Conservation (phyloP, 2,888 invertebrate genomes). For the Oxyteleia sp. region DNA sequence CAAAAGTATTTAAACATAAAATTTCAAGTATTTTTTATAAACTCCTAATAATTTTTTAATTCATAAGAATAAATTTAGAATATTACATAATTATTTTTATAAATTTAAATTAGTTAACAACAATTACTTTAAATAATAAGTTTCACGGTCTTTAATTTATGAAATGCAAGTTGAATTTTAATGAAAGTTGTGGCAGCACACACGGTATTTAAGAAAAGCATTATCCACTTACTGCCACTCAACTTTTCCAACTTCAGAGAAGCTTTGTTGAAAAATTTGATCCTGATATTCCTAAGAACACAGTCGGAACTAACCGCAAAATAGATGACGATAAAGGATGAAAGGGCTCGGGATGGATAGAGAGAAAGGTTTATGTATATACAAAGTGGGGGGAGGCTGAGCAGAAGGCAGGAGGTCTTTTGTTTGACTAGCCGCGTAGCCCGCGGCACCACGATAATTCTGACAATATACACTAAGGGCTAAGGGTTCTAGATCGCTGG, state of each 20-base stretch:
- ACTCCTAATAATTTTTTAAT: no score
- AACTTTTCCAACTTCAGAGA: slow-evolving; percentile 16
- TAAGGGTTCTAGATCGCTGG: slow-evolving; percentile 69
- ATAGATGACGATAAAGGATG: slow-evolving; percentile 74
- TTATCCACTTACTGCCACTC: slow-evolving; percentile 13
- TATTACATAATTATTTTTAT: no score
- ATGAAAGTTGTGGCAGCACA: neutral
- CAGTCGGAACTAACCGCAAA: slow-evolving; percentile 63
- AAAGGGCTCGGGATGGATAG: slow-evolving; percentile 75
- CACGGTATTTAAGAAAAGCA: slow-evolving; percentile 2
- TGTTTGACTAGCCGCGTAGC: slow-evolving; percentile 82
- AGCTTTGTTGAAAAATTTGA: slow-evolving; percentile 42
- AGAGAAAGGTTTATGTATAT: slow-evolving; percentile 68
- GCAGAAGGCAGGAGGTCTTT: slow-evolving; percentile 78
- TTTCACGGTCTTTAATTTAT: neutral
- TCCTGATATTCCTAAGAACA: slow-evolving; percentile 50
- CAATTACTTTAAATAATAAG: neutral
- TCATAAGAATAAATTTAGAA: no score
- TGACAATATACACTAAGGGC: slow-evolving; percentile 77
- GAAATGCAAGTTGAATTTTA: neutral
- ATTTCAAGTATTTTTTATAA: no score
- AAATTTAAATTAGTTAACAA: neutral
- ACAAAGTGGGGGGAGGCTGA: slow-evolving; percentile 55
- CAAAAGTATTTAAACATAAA: no score
- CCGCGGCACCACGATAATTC: slow-evolving; percentile 78